Evolutionary conservation across 2,797 vertebrate genomes (phyloP).

Genomic region (Sebastes iracundus): DNA sequence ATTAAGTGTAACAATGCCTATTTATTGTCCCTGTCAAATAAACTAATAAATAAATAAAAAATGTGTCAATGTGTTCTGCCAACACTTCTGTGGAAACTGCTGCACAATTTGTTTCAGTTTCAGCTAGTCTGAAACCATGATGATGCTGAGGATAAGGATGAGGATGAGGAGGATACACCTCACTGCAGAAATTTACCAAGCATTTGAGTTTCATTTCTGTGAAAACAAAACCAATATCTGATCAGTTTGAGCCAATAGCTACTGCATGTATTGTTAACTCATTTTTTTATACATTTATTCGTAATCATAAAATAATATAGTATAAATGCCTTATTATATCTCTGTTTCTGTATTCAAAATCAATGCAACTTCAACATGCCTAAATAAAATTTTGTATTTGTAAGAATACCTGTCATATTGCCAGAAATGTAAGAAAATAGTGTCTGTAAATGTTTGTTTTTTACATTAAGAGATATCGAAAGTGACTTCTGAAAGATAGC

Average conservation of each 20-base stretch:
- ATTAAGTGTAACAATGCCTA: too few species aligned
- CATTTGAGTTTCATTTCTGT: conserved; percentile 37
- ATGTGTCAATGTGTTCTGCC: too few species aligned
- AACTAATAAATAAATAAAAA: background rate
- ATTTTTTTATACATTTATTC: background rate
- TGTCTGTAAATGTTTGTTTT: background rate
- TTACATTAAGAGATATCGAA: background rate
- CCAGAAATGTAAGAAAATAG: background rate
- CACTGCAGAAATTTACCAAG: background rate
- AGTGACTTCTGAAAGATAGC: background rate
- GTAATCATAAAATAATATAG: background rate
- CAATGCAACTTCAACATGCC: background rate
- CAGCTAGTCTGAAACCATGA: background rate
- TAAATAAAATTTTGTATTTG: background rate
- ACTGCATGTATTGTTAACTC: background rate
- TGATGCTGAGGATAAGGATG: background rate
- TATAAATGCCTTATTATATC: background rate
- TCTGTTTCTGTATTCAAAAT: background rate
- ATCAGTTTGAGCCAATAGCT: background rate
- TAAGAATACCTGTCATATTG: background rate
- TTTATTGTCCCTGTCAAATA: too few species aligned
- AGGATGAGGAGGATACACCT: background rate
- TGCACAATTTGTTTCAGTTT: background rate
- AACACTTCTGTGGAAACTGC: background rate
- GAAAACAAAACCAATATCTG: conserved; percentile 1